phyloP scores from a whole-genome alignment of 2,888 invertebrate species.

The Ectemnius cavifrons region DNA sequence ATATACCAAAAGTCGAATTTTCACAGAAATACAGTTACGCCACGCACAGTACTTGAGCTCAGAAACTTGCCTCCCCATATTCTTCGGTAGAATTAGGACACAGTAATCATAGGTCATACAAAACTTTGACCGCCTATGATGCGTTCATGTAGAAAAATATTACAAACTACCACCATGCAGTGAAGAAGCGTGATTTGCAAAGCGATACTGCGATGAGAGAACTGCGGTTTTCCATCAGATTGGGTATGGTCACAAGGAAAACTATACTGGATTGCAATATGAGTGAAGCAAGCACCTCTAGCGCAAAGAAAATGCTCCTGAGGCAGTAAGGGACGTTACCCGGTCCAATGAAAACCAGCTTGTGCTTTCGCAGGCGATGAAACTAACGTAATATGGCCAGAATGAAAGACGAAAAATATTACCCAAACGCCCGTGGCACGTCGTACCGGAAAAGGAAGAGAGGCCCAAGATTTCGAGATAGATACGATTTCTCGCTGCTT shows the following conservation, averaged over 20 bases:
- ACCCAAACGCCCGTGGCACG: slow-evolving; percentile 69
- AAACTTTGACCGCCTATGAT: slow-evolving; percentile 10
- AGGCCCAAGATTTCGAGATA: slow-evolving; percentile 50
- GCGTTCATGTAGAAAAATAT: slow-evolving; percentile 18
- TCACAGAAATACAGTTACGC: slow-evolving; percentile 4
- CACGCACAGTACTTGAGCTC: slow-evolving; percentile 30
- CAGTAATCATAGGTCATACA: slow-evolving; percentile 1
- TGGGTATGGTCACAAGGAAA: slow-evolving; percentile 34
- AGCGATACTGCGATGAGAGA: slow-evolving; percentile 35
- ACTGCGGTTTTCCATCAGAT: slow-evolving; percentile 55
- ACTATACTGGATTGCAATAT: slow-evolving; percentile 24
- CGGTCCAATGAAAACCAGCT: slow-evolving; percentile 58
- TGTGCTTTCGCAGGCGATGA: slow-evolving; percentile 53
- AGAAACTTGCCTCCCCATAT: slow-evolving; percentile 32
- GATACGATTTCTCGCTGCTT: slow-evolving; percentile 55
- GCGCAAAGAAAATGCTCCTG: slow-evolving; percentile 28
- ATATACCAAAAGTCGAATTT: not conserved
- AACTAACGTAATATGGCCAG: slow-evolving; percentile 64
- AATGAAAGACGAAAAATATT: slow-evolving; percentile 75
- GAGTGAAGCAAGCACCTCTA: slow-evolving; percentile 21
- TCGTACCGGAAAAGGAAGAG: slow-evolving; percentile 73
- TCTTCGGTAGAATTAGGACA: not conserved
- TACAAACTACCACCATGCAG: slow-evolving; percentile 50
- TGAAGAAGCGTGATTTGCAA: slow-evolving; percentile 25
- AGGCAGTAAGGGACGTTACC: slow-evolving; percentile 49